Percentiles rank a stretch among this genome's conserved stretches.
Evolutionary conservation across 2,888 invertebrate species (phyloP).

Genomic region (Labia minor): DNA sequence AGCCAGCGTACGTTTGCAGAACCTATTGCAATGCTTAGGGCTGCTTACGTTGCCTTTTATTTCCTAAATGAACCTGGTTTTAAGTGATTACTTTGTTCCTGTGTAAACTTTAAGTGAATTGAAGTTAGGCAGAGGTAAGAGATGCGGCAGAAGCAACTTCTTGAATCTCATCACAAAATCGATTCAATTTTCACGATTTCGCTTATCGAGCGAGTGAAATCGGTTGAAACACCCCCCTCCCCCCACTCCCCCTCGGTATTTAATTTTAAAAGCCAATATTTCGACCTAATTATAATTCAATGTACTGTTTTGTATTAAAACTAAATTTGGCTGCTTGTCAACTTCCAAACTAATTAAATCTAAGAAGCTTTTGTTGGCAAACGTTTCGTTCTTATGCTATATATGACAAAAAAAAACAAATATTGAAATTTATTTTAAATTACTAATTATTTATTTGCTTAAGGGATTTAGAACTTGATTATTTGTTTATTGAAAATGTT

Average conservation of each 20-base stretch:
- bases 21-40: not conserved
- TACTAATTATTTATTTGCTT: too few species aligned
- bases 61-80: slow-evolving; percentile 13
- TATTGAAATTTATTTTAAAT: too few species aligned
- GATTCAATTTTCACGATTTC: not conserved
- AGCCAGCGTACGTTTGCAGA: not conserved
- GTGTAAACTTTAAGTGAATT: slow-evolving; percentile 13
- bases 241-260: not conserved
- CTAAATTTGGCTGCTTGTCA: not conserved
- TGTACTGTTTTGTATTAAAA: slow-evolving; percentile 1
- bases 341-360: not conserved
- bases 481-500: too few species aligned
- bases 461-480: too few species aligned
- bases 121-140: not conserved
- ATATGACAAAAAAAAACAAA: too few species aligned
- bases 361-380: not conserved
- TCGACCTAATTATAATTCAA: slow-evolving; percentile 3
- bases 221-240: not conserved
- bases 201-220: not conserved
- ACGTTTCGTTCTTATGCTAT: too few species aligned
- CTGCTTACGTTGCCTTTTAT: slow-evolving; percentile 13
- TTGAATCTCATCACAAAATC: not conserved
- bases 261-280: not conserved
- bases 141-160: not conserved
- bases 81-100: slow-evolving; percentile 13